Conservation (phyloP, 1,140 invertebrate genomes). For the Cyclina sinensis region DNA sequence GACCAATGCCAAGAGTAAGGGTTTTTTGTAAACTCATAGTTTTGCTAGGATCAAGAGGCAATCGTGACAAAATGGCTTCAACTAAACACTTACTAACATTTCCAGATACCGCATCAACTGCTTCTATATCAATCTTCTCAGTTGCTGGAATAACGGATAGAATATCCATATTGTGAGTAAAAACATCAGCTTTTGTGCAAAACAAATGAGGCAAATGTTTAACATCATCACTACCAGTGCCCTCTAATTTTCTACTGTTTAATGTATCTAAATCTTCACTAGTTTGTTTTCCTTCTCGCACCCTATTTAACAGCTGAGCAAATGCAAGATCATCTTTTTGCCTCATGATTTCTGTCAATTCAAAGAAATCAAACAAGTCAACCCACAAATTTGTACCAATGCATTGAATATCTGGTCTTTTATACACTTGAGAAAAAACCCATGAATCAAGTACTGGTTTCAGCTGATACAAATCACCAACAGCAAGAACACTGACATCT, state of each 20-base stretch:
- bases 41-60: constrained; percentile 57
- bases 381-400: constrained; percentile 71
- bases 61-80: constrained; percentile 33
- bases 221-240: background rate
- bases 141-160: background rate
- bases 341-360: too few species aligned
- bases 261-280: constrained; percentile 57
- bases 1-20: constrained; percentile 57
- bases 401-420: background rate
- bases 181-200: constrained; percentile 21
- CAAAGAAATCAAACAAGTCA: too few species aligned
- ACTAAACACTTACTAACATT: background rate
- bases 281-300: constrained; percentile 72
- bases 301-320: too few species aligned
- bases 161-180: background rate
- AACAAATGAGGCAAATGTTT: too few species aligned
- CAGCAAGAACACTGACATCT: constrained; percentile 52
- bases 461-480: constrained; percentile 52
- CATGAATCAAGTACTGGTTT: too few species aligned
- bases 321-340: too few species aligned
- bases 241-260: background rate
- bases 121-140: constrained; percentile 13
- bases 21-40: constrained; percentile 54
- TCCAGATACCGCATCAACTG: constrained; percentile 27
- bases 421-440: too few species aligned